Percentiles rank a stretch among this genome's conserved stretches.
These are phyloP conservation scores for Chymomyza procnemis DNA, from an alignment of 2,888 invertebrate species.

Conservation along the genomic window DNA sequence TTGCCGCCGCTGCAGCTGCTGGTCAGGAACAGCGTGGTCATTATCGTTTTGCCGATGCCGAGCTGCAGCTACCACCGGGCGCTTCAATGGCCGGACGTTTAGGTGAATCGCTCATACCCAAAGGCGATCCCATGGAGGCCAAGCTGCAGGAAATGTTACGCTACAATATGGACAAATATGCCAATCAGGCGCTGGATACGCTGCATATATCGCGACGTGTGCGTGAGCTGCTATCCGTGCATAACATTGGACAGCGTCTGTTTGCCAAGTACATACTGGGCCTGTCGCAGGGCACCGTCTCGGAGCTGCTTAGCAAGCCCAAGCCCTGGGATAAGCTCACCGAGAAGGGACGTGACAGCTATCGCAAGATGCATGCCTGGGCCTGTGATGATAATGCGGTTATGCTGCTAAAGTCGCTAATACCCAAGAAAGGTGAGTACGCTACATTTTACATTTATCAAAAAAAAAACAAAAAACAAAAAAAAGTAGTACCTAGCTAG, in stretches of 20 bases:
- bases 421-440: conserved; percentile 96
- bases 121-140: conserved; percentile 96
- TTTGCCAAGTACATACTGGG: conserved; percentile 99
- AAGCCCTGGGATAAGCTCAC: conserved; percentile 99
- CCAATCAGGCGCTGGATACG: conserved; percentile 96
- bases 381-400: conserved; percentile 98
- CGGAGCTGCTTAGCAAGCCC: conserved; percentile 98
- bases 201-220: conserved; percentile 95
- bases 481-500: background rate
- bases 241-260: conserved; percentile 98
- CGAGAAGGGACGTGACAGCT: conserved; percentile 99
- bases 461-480: background rate
- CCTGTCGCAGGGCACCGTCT: conserved; percentile 97
- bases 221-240: conserved; percentile 94
- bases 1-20: conserved; percentile 61
- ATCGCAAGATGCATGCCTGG: conserved; percentile 99
- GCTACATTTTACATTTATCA: background rate
- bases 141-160: conserved; percentile 94
- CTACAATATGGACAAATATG: conserved; percentile 97
- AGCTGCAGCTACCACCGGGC: conserved; percentile 84
- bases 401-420: conserved; percentile 96
- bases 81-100: conserved; percentile 90
- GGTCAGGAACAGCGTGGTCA: conserved; percentile 85
- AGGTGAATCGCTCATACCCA: conserved; percentile 94
- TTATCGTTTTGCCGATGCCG: conserved; percentile 90